Evolutionary conservation across 2,113 vertebrate genomes (phyloP), one percentile per base, ranked within the genome.

Genomic region (Peromyscus maniculatus): DNA sequence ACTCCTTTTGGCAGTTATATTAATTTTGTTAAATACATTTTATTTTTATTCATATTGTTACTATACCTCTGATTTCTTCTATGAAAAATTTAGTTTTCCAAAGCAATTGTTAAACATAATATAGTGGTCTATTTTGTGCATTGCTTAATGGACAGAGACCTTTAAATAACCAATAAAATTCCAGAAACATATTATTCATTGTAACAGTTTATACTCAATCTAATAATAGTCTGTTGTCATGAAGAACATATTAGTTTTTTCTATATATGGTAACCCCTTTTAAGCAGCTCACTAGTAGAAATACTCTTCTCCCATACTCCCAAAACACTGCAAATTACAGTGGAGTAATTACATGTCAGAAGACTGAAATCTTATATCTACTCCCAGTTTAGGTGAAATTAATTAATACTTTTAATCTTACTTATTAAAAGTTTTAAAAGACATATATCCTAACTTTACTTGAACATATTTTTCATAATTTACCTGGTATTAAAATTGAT

Each of bases 301-400:
- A 66, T 84, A 46, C 0, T 7, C 11, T 3, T 1, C 31, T 36
- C 11, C 1, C 3, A 4, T 52, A 10, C 0, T 13, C 7, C 13
- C 4, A 90, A 71, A 36, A 16, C 31, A 1, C 0, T 86, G 5
- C 2, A 62, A 43, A 1, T 69, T 77, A 62, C 3, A 52, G 4
- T 36, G 22, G 67, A 62, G 7, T 52, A 4, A 1, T 71, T 33
- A 46, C 59, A 72, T 79, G 1, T 3, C 31, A 71, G 49, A 55
- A 80, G 0, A 67, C 19, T 52, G 80, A 31, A 72, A 31, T 74
- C 9, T 75, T n/a, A 83, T 11, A 13, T 67, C 46, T 55, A 15
- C 10, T 93, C 39, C 22, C 22, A 28, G 2, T 39, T 86, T 66
- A 52, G 22, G 17, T 26, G 0, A 55, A 33, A 78, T 89, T 64